A percentile compares a stretch with the other conserved stretches of the same genome.
These are phyloP conservation scores for Argyra leucocephala DNA, from an alignment of 2,888 invertebrate species.

Conservation along the genomic window DNA sequence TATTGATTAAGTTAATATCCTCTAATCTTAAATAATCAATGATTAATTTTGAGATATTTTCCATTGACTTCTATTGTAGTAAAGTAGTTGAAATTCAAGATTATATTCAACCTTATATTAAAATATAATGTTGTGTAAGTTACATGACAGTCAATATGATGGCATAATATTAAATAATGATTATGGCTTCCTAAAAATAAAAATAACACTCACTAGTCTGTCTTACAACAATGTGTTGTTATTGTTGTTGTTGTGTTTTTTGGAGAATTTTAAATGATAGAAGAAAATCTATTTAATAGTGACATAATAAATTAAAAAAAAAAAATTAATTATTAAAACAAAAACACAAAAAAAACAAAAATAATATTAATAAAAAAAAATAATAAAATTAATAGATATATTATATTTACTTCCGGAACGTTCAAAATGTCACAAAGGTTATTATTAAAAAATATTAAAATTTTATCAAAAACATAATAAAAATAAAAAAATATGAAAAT, in stretches of 20 bases:
- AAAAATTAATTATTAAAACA: not conserved
- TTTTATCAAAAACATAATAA: too few relatives aligned
- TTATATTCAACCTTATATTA: too few relatives aligned
- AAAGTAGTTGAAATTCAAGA: too few relatives aligned
- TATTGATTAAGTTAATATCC: not conserved
- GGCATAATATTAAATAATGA: too few relatives aligned
- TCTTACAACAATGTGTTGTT: too few relatives aligned
- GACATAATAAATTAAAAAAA: not conserved
- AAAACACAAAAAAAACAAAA: not conserved
- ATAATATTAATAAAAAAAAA: not conserved
- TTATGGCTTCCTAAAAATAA: too few relatives aligned
- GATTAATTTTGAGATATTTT: not conserved
- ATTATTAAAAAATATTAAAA: conserved; percentile 1
- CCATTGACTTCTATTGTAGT: not conserved
- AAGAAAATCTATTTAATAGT: not conserved
- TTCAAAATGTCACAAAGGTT: conserved; percentile 2
- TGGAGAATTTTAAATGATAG: not conserved
- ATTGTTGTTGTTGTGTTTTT: not conserved
- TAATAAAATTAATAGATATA: not conserved
- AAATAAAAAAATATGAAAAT: not conserved
- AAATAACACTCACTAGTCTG: too few relatives aligned
- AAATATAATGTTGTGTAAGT: too few relatives aligned
- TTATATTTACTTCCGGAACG: not conserved
- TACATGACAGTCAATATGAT: too few relatives aligned
- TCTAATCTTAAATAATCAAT: not conserved